Evolutionary conservation across 2,797 vertebrate species (phyloP), one percentile per base, ranked within the genome.

Genomic region (Notolepis coatsorum): DNA sequence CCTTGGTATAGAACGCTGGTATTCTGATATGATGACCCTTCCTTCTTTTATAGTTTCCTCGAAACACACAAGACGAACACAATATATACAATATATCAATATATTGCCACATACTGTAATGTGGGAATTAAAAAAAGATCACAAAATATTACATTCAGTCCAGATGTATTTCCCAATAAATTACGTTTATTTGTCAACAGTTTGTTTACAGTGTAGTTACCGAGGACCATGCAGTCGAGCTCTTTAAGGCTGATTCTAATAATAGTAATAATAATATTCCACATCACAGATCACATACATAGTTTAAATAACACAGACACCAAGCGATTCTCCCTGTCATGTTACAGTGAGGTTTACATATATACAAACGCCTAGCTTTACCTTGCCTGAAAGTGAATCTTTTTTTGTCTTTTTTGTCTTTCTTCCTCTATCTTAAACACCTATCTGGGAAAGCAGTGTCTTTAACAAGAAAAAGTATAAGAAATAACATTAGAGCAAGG

Each of bases 221-320:
- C 92, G 94, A 93, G 94, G 92, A 93, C 87, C 96, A 98, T 99
- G 97, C 97, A 97, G 90, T 93, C 92, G 93, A 95, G 93, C 93
- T 91, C 81, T 90, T 96, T 94, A 95, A 95, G 94, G 93, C 93
- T 92, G 87, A 93, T 79, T 94, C 90, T 93, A 72, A 45, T 68
- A 76, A 57, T 35, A 7, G 13, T 35, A 35, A 35, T 79, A 77
- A 71, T 78, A 71, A 77, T 92, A 93, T 94, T 95, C 88, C 92
- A 97, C 94, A 90, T 93, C 91, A 97, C 95, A 88, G 91, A 89
- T 94, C 93, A 95, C 93, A 82, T 65, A 89, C 78, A 68, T 62
- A 80, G 82, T 78, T 67, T 79, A 37, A 53, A n/a, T 5, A 83
- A 90, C 92, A 96, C 92, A 91, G 92, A 95, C 93, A 94, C 88